phyloP scores from a whole-genome alignment of 2,797 vertebrate species.

The Hipposideros larvatus region DNA sequence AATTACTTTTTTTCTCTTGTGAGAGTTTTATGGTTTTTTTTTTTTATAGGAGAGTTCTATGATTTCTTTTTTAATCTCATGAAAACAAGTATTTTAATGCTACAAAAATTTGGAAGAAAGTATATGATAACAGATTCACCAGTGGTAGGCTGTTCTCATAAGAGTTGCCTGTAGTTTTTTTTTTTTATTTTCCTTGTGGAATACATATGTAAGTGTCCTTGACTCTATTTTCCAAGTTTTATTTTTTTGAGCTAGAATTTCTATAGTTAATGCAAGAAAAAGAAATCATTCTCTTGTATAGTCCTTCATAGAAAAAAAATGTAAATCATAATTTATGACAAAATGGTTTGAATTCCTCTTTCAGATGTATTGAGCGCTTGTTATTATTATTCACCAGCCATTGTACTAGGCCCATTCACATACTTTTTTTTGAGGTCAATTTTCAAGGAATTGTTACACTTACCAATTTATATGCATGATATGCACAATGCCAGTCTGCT shows the following conservation, averaged over 20 bases:
- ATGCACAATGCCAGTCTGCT: background rate
- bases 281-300: background rate
- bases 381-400: conserved; percentile 45
- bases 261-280: conserved; percentile 3
- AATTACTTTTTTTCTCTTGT: conserved; percentile 10
- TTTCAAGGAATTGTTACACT: conserved; percentile 58
- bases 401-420: background rate
- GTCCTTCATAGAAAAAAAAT: conserved; percentile 41
- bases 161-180: background rate
- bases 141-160: background rate
- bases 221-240: conserved; percentile 29
- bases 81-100: background rate
- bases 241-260: conserved; percentile 42
- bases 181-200: conserved; percentile 37
- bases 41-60: conserved; percentile 4
- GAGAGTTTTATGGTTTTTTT: background rate
- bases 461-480: background rate
- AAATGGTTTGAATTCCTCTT: conserved; percentile 59
- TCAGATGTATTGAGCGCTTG: background rate
- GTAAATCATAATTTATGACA: conserved; percentile 43
- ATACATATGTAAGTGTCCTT: background rate
- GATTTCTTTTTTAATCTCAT: background rate
- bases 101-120: conserved; percentile 5
- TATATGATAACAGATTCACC: background rate
- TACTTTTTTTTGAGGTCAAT: conserved; percentile 28